Percentiles rank a stretch among this genome's conserved stretches.
phyloP scores from a whole-genome alignment of 2,888 invertebrate species.

The Axea sp. region DNA sequence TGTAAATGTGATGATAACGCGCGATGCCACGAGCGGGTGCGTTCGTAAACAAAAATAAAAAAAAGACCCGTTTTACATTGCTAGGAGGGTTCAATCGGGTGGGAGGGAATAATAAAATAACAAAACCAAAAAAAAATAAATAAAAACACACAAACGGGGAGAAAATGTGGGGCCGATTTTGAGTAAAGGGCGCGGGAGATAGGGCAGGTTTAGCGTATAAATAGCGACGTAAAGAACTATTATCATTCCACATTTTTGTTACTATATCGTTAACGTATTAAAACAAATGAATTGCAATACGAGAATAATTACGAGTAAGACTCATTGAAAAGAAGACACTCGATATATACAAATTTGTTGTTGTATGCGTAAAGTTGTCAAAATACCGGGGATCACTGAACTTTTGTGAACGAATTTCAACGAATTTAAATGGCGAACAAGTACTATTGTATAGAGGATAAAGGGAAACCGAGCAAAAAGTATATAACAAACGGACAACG shows the following conservation, averaged over 20 bases:
- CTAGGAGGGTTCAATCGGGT: slow-evolving; percentile 60
- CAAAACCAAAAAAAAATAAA: slow-evolving; percentile 16
- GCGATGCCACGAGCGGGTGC: slow-evolving; percentile 60
- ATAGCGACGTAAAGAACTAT: slow-evolving; percentile 9
- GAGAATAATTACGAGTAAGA: neutral
- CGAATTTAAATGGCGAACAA: slow-evolving; percentile 65
- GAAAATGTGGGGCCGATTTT: slow-evolving; percentile 18
- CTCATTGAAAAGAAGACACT: slow-evolving; percentile 6
- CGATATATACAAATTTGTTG: slow-evolving; percentile 43
- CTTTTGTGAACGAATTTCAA: slow-evolving; percentile 63
- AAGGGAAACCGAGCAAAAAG: slow-evolving; percentile 38
- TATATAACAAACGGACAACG: slow-evolving; percentile 3
- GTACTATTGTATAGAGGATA: slow-evolving; percentile 61
- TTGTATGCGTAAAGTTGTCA: slow-evolving; percentile 26
- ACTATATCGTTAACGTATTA: slow-evolving; percentile 23
- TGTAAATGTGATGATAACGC: slow-evolving; percentile 67
- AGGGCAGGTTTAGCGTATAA: slow-evolving; percentile 32
- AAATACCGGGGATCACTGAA: slow-evolving; percentile 32
- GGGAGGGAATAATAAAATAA: slow-evolving; percentile 33
- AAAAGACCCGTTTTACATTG: slow-evolving; percentile 50
- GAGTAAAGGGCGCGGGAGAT: slow-evolving; percentile 26
- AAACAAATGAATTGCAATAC: slow-evolving; percentile 15
- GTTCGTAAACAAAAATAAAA: slow-evolving; percentile 58
- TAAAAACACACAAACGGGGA: slow-evolving; percentile 1
- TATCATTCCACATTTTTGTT: slow-evolving; percentile 30